Base-by-base conservation (phyloP, 2,797 vertebrate genomes). In the Eulemur rubriventer region DNA sequence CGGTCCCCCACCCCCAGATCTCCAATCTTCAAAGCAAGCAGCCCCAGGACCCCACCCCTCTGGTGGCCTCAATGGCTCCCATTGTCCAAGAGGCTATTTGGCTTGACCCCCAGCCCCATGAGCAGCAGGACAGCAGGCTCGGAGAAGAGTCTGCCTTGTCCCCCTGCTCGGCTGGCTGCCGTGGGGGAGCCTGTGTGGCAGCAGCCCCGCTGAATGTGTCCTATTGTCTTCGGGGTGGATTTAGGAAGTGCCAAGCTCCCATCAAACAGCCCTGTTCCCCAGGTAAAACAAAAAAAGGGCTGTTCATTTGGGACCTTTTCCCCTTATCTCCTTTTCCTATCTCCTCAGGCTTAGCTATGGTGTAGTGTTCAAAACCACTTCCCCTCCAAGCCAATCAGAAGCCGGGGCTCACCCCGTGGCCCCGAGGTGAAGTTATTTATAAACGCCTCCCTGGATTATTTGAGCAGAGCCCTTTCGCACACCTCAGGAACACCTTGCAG, bases 371-470 rank as follows among this genome's bases (percentile, higher is more conserved):
- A 98, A 98, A 99, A 98, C 98, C 98, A 98, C 97, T 98, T 98
- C 94, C 96, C 96, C 92, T 38, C 76, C 17, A 97, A 97, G 98
- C 99, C 99, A 99, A 99, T 99, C 98, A 98, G 98, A 98, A 90
- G 98, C 98, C 92, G 80, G 98, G 98, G 97, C 97, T 98, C 98
- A 97, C 98, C 98, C 98, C 96, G 97, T 93, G 97, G 98, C 98
- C 98, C 98, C 98, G 98, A 98, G 96, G 98, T 98, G 98, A 91
- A 98, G 98, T 98, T 98, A 98, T 98, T 99, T 99, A 99, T 99
- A 99, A 99, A 98, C 99, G 98, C 99, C 98, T 99, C 98, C 98
- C 98, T 33, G 98, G 98, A 98, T 94, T 96, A 81, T 98, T 52
- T 35, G 98, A 98, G 98, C 98, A 99, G 98, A 98, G 97, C 97